phyloP scores from a whole-genome alignment of 2,113 vertebrate genomes.

The Brachypteracias leptosomus region DNA sequence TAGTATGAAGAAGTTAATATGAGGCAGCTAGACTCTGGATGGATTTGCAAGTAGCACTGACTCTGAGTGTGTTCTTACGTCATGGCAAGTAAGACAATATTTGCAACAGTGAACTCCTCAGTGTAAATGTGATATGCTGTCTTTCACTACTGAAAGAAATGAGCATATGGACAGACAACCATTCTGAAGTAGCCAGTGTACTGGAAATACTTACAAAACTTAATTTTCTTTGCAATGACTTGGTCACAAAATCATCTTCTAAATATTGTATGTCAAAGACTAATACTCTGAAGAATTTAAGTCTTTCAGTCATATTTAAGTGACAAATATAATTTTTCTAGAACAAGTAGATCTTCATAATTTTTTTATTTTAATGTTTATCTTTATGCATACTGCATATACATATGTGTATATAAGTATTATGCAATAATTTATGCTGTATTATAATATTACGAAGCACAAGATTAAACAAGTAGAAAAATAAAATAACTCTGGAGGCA shows the following conservation, averaged over 20 bases:
- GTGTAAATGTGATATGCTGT: background rate
- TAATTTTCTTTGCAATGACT: background rate
- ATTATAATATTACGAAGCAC: background rate
- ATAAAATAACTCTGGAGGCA: background rate
- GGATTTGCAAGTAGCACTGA: background rate
- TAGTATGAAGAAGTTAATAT: background rate
- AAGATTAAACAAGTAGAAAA: background rate
- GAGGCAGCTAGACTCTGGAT: background rate
- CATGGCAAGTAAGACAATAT: background rate
- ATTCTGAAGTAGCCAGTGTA: background rate
- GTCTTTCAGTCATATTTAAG: background rate
- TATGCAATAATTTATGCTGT: background rate
- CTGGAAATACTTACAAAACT: background rate
- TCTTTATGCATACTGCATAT: background rate
- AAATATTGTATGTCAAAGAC: background rate
- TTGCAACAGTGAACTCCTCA: background rate
- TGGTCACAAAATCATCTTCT: background rate
- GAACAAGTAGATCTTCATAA: background rate
- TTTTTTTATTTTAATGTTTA: background rate
- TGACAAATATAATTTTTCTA: background rate
- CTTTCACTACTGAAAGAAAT: background rate
- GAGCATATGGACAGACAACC: background rate
- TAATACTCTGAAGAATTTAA: background rate
- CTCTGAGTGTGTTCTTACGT: background rate
- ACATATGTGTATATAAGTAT: accelerated